These are phyloP conservation scores for Laticauda laticaudata DNA, from an alignment of 2,113 vertebrate genomes.

Conservation along the genomic window DNA sequence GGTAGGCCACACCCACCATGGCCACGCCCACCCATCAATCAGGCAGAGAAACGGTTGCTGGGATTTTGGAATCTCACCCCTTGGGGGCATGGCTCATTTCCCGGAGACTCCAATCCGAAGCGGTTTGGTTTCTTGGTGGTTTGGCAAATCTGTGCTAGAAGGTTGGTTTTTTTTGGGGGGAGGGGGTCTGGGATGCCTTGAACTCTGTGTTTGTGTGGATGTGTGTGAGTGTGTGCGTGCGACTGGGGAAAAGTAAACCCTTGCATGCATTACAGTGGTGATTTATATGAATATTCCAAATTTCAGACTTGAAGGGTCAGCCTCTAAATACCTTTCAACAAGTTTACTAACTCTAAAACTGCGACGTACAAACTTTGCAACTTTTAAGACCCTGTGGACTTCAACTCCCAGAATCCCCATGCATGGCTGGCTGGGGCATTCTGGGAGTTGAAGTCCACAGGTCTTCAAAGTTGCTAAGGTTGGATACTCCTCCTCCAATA, in stretches of 20 bases:
- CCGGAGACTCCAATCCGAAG: constrained; percentile 28
- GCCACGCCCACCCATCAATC: too few relatives aligned
- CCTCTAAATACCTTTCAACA: neutral
- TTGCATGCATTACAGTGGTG: constrained; percentile 50
- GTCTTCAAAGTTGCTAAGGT: neutral
- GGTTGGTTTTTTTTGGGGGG: neutral
- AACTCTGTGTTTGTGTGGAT: neutral
- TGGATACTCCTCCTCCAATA: neutral
- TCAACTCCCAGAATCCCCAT: neutral
- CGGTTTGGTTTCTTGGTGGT: constrained; percentile 6
- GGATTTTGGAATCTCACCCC: too few relatives aligned
- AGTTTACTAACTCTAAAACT: neutral
- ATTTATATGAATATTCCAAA: constrained; percentile 10
- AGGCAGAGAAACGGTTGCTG: too few relatives aligned
- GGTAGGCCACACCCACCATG: too few relatives aligned
- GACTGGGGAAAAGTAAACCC: neutral
- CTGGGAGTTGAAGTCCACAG: neutral
- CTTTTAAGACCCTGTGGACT: neutral
- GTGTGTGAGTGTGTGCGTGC: neutral
- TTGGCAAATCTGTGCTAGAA: neutral
- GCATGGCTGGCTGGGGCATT: neutral
- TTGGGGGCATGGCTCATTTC: neutral
- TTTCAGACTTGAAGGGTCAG: constrained; percentile 46
- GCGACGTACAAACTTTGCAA: neutral
- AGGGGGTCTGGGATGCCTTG: neutral